A percentile compares a stretch with the other conserved stretches of the same genome.
Conservation (phyloP, 2,113 vertebrate genomes). For the Theristicus caerulescens region DNA sequence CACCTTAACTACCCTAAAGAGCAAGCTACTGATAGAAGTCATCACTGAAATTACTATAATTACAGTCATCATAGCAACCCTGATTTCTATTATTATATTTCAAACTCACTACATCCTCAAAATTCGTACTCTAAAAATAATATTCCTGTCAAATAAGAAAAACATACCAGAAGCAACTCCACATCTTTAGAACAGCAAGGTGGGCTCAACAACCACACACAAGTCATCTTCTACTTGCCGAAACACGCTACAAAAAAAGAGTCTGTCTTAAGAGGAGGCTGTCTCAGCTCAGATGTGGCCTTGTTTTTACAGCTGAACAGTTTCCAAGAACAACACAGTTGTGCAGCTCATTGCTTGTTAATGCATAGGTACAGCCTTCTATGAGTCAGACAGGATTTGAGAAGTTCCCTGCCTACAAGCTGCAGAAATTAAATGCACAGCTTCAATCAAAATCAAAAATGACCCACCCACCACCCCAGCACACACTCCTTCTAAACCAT, state of each 20-base stretch:
- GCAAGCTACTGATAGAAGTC: not conserved
- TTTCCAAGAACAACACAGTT: not conserved
- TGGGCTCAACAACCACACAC: not conserved
- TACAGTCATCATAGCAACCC: not conserved
- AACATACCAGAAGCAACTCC: not conserved
- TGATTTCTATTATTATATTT: not conserved
- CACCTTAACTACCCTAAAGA: not conserved
- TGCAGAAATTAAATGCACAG: not conserved
- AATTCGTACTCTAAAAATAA: not conserved
- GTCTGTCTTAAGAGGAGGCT: not conserved
- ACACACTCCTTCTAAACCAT: not conserved
- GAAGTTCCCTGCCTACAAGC: not conserved
- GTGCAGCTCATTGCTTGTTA: not conserved
- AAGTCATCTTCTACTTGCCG: not conserved
- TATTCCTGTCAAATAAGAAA: not conserved
- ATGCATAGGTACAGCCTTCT: not conserved
- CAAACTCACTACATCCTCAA: not conserved
- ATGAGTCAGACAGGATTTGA: not conserved
- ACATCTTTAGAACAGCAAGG: not conserved
- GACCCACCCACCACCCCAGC: not conserved
- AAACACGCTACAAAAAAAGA: not conserved
- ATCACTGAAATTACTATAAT: not conserved
- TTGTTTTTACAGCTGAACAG: constrained; percentile 2
- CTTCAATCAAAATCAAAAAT: not conserved
- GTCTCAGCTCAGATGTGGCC: not conserved